These are phyloP conservation scores for Poecilia gillii DNA, from an alignment of 2,797 vertebrate genomes.

Conservation along the genomic window DNA sequence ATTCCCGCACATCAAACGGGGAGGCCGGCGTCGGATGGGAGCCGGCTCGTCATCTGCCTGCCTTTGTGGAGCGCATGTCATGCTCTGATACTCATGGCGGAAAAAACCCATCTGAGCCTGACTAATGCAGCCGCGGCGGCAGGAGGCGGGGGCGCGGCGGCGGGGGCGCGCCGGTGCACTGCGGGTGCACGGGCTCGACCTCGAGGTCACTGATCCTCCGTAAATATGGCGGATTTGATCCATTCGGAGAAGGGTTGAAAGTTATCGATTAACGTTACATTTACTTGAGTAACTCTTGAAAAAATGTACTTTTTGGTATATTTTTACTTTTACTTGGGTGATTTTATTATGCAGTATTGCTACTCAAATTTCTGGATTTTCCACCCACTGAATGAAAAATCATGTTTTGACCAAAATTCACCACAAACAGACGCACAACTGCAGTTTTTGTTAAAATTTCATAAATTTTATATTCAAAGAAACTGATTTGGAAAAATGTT, in stretches of 20 bases:
- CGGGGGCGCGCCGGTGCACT: slow-evolving; percentile 62
- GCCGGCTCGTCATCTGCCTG: slow-evolving; percentile 75
- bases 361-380: no score
- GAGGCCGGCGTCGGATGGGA: slow-evolving; percentile 69
- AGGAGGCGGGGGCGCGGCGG: slow-evolving; percentile 73
- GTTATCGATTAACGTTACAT: no score
- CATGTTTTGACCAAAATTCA: no score
- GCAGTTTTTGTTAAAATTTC: no score
- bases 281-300: no score
- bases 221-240: slow-evolving; percentile 20
- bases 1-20: slow-evolving; percentile 52
- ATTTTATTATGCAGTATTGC: no score
- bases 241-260: slow-evolving; percentile 19
- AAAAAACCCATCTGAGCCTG: slow-evolving; percentile 70
- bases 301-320: no score
- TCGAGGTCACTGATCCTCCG: slow-evolving; percentile 79
- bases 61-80: slow-evolving; percentile 81
- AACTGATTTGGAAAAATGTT: no score
- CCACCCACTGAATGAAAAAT: no score
- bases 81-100: slow-evolving; percentile 84
- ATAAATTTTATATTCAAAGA: no score
- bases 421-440: no score
- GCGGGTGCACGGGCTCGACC: slow-evolving; percentile 73
- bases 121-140: slow-evolving; percentile 79
- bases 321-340: no score